Evolutionary conservation across 2,797 vertebrate genomes (phyloP), one percentile per base, ranked within the genome.

Genomic region (Acridotheres tristis): DNA sequence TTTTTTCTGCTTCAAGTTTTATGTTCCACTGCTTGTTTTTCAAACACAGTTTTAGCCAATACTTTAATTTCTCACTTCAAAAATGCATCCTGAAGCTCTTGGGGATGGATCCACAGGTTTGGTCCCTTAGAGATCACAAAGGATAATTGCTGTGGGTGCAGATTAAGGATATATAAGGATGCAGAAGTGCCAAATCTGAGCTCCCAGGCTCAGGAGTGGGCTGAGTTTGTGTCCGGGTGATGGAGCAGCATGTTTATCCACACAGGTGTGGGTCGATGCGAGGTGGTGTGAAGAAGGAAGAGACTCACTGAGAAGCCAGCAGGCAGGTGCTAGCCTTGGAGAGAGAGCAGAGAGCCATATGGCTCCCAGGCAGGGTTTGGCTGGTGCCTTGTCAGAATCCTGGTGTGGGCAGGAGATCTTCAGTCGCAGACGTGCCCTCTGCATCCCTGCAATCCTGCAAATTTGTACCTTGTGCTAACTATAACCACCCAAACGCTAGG

Each of bases 11-110:
- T 48, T 20, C 11, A 51, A 61, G 2, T 42, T 67, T 72, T 38
- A 53, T 23, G 27, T 14, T 3, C 1, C 2, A 3, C 20, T 71
- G 6, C 12, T 63, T 63, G 21, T 43, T 93, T 77, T 80, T 57
- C 34, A 74, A 7, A 8, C 40, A 7, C 1, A 1, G 1, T 48
- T 89, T 85, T 26, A 45, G 1, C 3, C 10, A 42, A 2, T 32
- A 27, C n/a, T 45, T 77, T 30, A 40, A 15, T 32, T 85, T 80
- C 38, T 57, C 15, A 32, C 5, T 63, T 54, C 16, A 68, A 67
- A 87, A 68, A 43, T 12, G 16, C 2, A 40, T 59, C 38, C 66
- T 36, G 26, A 53, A 85, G 5, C 9, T 67, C 12, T 8, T 4
- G 0, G 7, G 21, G 7, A 17, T 40, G 26, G 34, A 50, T 42